Percentiles rank a stretch among this genome's conserved stretches.
Evolutionary conservation across 2,113 vertebrate genomes (phyloP).

Genomic region (Synchiropus splendidus): DNA sequence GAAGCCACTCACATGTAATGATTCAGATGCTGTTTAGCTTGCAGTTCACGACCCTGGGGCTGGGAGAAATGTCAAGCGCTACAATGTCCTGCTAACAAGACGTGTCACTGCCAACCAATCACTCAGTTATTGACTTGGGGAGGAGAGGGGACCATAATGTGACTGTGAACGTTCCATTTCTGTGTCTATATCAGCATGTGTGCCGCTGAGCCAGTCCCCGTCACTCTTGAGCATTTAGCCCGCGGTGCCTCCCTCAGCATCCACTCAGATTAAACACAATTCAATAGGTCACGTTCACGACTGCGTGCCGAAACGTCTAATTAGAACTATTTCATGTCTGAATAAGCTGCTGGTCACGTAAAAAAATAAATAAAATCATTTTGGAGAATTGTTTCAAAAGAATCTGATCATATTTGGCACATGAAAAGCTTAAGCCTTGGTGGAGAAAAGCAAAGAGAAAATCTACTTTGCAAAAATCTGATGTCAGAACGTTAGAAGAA

Average conservation of each 20-base stretch:
- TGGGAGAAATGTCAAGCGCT: conserved; percentile 64
- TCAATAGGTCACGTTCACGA: too few relatives aligned
- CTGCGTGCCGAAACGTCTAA: too few relatives aligned
- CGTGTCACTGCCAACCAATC: conserved; percentile 50
- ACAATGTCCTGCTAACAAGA: conserved; percentile 54
- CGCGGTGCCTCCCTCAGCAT: conserved; percentile 11
- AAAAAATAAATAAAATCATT: too few relatives aligned
- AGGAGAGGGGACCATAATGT: conserved; percentile 40
- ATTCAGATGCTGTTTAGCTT: conserved; percentile 46
- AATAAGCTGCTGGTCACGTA: too few relatives aligned
- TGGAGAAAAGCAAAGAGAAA: too few relatives aligned
- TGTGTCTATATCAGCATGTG: conserved; percentile 24
- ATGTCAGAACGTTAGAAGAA: too few relatives aligned
- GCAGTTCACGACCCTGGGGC: conserved; percentile 54
- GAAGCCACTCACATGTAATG: conserved; percentile 49
- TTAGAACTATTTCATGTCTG: too few relatives aligned
- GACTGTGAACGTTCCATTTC: conserved; percentile 38
- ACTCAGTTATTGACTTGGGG: conserved; percentile 50
- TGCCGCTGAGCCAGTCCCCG: conserved; percentile 12
- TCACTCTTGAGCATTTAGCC: conserved; percentile 17
- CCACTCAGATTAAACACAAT: neutral
- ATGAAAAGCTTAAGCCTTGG: too few relatives aligned
- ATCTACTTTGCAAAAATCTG: too few relatives aligned
- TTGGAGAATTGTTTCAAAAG: too few relatives aligned
- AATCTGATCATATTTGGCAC: too few relatives aligned